Evolutionary conservation across 37 sponge, comb jelly and placozoan species (phyloP), one percentile per base, ranked within the genome.

Genomic region (Ianthella basta): DNA sequence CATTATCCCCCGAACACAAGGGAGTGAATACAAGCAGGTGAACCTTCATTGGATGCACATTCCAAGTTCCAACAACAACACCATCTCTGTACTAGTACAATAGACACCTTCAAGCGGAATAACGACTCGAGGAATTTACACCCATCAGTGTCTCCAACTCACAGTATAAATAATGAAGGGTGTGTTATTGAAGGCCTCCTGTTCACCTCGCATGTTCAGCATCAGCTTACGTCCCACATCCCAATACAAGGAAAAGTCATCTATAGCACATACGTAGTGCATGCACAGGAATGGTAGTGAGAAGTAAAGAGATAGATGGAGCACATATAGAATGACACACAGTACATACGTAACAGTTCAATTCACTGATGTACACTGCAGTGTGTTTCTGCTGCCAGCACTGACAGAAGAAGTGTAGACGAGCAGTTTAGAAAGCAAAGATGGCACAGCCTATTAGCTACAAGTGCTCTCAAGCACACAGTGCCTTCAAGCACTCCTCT

Each of bases 241-340:
- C 97, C 97, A 97, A 80, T 95, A 97, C 33, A 87, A 81, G 23
- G 79, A 80, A 69, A 84, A 97, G 41, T 88, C 87, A 86, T 86
- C 96, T 95, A 63, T 1, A 72, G n/a, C n/a, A n/a, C n/a, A n/a
- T n/a, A n/a, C n/a, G n/a, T 4, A 86, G 5, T 27, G 33, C n/a
- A n/a, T n/a, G n/a, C n/a, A n/a, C n/a, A n/a, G n/a, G n/a, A n/a
- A n/a, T n/a, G n/a, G n/a, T n/a, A n/a, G n/a, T n/a, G n/a, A n/a
- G n/a, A n/a, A n/a, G n/a, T n/a, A n/a, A n/a, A n/a, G n/a, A n/a
- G n/a, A n/a, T n/a, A n/a, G n/a, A n/a, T n/a, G n/a, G n/a, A n/a
- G n/a, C n/a, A n/a, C n/a, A n/a, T n/a, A n/a, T n/a, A n/a, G n/a
- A n/a, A n/a, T n/a, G n/a, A n/a, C n/a, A n/a, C n/a, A n/a, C n/a